A percentile compares a stretch with the other conserved stretches of the same genome.
phyloP scores from a whole-genome alignment of 2,113 vertebrate species.

The Percopsis transmontana region DNA sequence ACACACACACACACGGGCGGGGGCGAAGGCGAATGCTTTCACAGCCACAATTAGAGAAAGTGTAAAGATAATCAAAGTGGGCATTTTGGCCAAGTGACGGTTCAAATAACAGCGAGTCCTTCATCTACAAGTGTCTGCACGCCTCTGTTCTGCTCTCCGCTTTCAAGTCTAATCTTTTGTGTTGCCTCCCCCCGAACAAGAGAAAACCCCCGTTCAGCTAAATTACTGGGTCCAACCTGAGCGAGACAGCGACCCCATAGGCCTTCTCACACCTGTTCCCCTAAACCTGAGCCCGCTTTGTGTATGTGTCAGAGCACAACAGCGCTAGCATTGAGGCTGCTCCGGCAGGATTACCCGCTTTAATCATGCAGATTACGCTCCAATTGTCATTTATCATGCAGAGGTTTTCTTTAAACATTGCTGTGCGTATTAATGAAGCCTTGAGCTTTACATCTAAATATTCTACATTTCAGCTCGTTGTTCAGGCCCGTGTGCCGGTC shows the following conservation, averaged over 20 bases:
- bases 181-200: conserved; percentile 66
- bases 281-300: conserved; percentile 51
- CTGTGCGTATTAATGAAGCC: neutral
- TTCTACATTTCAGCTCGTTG: too few relatives aligned
- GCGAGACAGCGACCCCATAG: conserved; percentile 79
- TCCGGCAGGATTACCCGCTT: conserved; percentile 4
- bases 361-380: neutral
- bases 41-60: conserved; percentile 55
- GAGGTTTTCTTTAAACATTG: neutral
- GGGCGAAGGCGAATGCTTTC: neutral
- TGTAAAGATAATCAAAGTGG: conserved; percentile 75
- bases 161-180: conserved; percentile 76
- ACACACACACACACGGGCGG: conserved; percentile 16
- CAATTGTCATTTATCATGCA: neutral
- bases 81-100: conserved; percentile 72
- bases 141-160: conserved; percentile 66
- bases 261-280: conserved; percentile 75
- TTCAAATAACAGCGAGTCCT: conserved; percentile 62
- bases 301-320: conserved; percentile 15
- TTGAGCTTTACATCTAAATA: neutral
- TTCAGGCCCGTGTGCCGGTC: too few relatives aligned
- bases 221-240: conserved; percentile 80
- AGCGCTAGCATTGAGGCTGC: conserved; percentile 1
- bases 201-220: conserved; percentile 73
- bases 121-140: conserved; percentile 78